These are phyloP conservation scores for Perizoma flavofasciatum DNA, from an alignment of 2,888 invertebrate species.

Conservation along the genomic window DNA sequence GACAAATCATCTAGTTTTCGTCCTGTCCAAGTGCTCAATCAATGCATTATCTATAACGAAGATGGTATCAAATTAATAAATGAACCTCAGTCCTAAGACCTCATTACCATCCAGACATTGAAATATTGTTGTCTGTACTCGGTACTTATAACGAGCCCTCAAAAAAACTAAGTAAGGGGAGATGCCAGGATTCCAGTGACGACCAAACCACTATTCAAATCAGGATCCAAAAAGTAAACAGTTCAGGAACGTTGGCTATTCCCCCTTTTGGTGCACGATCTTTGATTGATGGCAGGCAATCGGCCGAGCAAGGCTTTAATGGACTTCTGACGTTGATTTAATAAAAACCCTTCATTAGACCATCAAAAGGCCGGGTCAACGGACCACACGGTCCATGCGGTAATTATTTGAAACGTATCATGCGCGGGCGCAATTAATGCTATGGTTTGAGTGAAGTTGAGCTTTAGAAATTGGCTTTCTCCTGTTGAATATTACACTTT, in stretches of 20 bases:
- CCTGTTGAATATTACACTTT: slow-evolving; percentile 22
- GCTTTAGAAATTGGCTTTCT: slow-evolving; percentile 50
- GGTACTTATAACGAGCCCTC: slow-evolving; percentile 12
- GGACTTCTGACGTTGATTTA: slow-evolving; percentile 82
- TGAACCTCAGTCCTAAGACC: too few relatives aligned
- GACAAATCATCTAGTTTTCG: too few relatives aligned
- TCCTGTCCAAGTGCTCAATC: too few relatives aligned
- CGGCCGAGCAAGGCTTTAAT: slow-evolving; percentile 60
- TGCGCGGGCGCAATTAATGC: slow-evolving; percentile 51
- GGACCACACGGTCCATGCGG: slow-evolving; percentile 33
- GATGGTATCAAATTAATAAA: too few relatives aligned
- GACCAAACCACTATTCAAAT: slow-evolving; percentile 50
- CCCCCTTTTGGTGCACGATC: slow-evolving; percentile 56
- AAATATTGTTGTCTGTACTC: slow-evolving; percentile 5
- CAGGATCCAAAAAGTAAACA: slow-evolving; percentile 52
- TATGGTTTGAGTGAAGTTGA: slow-evolving; percentile 37
- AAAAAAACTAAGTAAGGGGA: slow-evolving; percentile 19
- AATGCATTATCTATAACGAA: too few relatives aligned
- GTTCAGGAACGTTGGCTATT: slow-evolving; percentile 43
- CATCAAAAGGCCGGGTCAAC: slow-evolving; percentile 60
- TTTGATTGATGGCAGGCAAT: slow-evolving; percentile 68
- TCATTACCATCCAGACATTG: slow-evolving; percentile 6
- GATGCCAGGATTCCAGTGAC: slow-evolving; percentile 11
- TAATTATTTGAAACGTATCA: slow-evolving; percentile 55
- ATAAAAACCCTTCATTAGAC: slow-evolving; percentile 81